Base-by-base conservation (phyloP, 2,888 invertebrate species). In the Scaptomyza polygonia region DNA sequence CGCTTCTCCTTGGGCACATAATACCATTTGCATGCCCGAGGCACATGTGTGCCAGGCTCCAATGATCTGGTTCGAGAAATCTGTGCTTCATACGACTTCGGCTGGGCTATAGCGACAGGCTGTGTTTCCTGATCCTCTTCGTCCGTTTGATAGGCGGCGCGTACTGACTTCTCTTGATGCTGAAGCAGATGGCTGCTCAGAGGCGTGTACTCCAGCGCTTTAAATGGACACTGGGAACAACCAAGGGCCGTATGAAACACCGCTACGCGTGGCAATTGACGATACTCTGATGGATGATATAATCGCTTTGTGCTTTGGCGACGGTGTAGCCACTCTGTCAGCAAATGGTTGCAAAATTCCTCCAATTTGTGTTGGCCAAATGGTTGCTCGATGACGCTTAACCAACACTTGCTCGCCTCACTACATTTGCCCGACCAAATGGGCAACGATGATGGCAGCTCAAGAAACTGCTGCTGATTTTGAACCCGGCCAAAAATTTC, bases 161-260 rank as follows among this genome's bases (percentile, higher is more conserved):
- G n/a, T 95, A 96, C 0, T 96, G 96, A 6, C 86, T 4, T 69
- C 57, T 16, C 87, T 61, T 25, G 43, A 21, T 77, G 82, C 0
- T 27, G 5, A 18, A 30, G 9, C 3, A 84, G 25, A 57, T 97
- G 97, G 66, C 93, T 90, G 74, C 94, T 94, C 65, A 97, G 90
- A 86, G 96, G 96, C 0, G 95, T 92, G 7, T 95, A 93, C 5
- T 95, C 95, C 91, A 95, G 95, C 0, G 95, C 95, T 18, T 92
- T 93, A 79, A 95, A 96, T 32, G 93, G 92, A 86, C 96, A 97
- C 4, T 94, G 89, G 0, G 93, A 93, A 82, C 96, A 96, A 44
- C 92, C 92, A 0, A 95, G 92, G 2, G 92, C 92, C 7, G 93
- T 93, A 32, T 93, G 93, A 57, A 95, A 94, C 51, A 95, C 95